phyloP scores from a whole-genome alignment of 2,797 vertebrate genomes.

The Oceanodroma leucorhoa region DNA sequence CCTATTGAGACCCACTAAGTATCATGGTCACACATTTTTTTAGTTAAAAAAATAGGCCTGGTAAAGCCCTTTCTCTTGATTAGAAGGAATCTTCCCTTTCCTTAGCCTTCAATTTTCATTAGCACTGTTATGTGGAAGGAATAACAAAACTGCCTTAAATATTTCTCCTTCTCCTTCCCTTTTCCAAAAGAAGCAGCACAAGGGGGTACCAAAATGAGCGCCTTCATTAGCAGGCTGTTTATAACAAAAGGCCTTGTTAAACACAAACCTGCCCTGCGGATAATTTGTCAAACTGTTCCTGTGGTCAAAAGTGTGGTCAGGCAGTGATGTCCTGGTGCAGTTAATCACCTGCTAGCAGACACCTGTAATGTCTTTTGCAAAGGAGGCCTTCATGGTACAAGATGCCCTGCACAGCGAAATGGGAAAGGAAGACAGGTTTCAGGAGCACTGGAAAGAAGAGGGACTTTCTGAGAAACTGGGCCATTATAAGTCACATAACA shows the following conservation, averaged over 20 bases:
- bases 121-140: not conserved
- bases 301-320: not conserved
- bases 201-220: not conserved
- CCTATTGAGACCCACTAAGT: not conserved
- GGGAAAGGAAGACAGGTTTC: not conserved
- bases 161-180: not conserved
- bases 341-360: not conserved
- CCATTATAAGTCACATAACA: not conserved
- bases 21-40: not conserved
- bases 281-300: not conserved
- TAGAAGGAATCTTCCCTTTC: not conserved
- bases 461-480: not conserved
- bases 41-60: not conserved
- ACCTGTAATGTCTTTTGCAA: not conserved
- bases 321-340: not conserved
- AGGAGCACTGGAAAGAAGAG: not conserved
- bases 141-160: not conserved
- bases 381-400: not conserved
- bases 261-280: not conserved
- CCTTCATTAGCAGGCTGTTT: not conserved
- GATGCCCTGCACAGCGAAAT: not conserved
- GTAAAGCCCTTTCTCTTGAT: not conserved
- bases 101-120: not conserved
- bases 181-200: not conserved
- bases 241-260: not conserved